Percentiles rank a stretch among this genome's conserved stretches.
phyloP scores from a whole-genome alignment of 2,797 vertebrate species.

The Falco biarmicus region DNA sequence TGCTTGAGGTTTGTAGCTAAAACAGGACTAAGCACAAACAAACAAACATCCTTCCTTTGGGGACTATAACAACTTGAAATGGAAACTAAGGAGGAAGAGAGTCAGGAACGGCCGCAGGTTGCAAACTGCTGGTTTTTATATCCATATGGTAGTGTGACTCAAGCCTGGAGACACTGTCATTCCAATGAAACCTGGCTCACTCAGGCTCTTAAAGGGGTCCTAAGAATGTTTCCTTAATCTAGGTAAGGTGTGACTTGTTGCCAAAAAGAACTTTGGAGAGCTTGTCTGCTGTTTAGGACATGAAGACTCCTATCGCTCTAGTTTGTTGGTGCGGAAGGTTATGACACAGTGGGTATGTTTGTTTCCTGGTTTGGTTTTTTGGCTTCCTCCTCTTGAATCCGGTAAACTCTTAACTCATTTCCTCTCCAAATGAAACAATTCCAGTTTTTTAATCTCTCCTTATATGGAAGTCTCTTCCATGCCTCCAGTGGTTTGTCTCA shows the following conservation, averaged over 20 bases:
- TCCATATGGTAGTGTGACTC: not conserved
- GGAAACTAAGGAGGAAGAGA: not conserved
- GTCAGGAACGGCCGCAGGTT: not conserved
- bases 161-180: not conserved
- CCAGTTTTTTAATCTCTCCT: not conserved
- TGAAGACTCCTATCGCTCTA: not conserved
- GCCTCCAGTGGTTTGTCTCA: not conserved
- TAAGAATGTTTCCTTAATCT: not conserved
- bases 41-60: not conserved
- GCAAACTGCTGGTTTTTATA: not conserved
- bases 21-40: not conserved
- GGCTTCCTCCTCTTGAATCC: not conserved
- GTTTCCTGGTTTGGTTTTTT: not conserved
- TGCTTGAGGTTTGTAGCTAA: not conserved
- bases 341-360: not conserved
- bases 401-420: constrained; percentile 35
- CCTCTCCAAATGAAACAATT: not conserved
- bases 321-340: not conserved
- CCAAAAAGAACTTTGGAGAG: not conserved
- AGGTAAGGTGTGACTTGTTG: not conserved
- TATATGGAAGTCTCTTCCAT: not conserved
- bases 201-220: not conserved
- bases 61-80: not conserved
- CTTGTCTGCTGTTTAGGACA: not conserved
- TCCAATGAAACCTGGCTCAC: not conserved